Evolutionary conservation across 2,888 invertebrate species (phyloP).

Genomic region (Perizoma affinitatum): DNA sequence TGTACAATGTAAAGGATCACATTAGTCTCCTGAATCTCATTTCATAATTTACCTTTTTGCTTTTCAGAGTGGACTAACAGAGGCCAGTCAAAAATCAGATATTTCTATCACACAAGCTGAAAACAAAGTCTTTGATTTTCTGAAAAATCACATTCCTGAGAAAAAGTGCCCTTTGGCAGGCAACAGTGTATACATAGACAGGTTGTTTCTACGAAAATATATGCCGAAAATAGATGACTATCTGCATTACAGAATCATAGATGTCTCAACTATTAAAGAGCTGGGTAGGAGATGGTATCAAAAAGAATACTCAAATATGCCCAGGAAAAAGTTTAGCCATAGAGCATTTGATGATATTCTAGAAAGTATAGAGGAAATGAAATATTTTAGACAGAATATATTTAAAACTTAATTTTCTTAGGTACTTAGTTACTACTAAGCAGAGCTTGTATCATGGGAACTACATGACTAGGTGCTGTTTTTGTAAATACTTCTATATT

Average conservation of each 20-base stretch:
- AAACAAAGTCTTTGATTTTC: constrained; percentile 87
- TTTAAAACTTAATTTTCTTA: constrained; percentile 69
- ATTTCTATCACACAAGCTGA: constrained; percentile 88
- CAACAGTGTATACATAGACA: constrained; percentile 94
- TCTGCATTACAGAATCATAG: constrained; percentile 96
- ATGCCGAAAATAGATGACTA: constrained; percentile 92
- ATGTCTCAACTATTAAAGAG: constrained; percentile 96
- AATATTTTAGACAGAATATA: constrained; percentile 88
- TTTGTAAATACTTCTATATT: too few relatives aligned
- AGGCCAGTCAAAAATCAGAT: constrained; percentile 88
- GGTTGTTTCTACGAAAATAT: constrained; percentile 90
- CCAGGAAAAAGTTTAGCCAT: constrained; percentile 87
- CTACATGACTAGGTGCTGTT: too few relatives aligned
- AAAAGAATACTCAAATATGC: constrained; percentile 79
- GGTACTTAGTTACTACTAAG: too few relatives aligned
- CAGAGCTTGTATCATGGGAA: too few relatives aligned
- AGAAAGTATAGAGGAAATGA: constrained; percentile 93
- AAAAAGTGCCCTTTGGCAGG: constrained; percentile 92
- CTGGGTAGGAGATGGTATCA: constrained; percentile 91
- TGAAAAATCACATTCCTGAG: constrained; percentile 83
- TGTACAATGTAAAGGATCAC: too few relatives aligned
- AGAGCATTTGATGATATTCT: constrained; percentile 92
- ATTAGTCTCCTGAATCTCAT: too few relatives aligned
- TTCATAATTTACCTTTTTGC: background rate
- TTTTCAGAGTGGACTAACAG: constrained; percentile 91